Evolutionary conservation across 2,797 vertebrate species (phyloP), one percentile per base, ranked within the genome.

Genomic region (Mus caroli): DNA sequence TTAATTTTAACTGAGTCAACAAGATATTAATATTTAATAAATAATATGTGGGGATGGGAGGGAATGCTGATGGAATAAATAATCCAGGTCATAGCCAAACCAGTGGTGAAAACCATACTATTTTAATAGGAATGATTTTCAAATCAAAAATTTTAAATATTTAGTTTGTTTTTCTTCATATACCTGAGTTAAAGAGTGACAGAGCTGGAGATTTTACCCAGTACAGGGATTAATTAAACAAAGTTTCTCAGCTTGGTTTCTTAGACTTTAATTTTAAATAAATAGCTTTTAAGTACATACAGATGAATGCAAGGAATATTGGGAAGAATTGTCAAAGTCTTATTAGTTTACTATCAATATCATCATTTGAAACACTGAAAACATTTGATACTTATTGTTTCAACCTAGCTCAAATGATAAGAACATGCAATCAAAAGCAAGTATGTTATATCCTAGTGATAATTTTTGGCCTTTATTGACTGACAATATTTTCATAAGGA

Each of bases 211-310:
- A 80, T 80, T 58, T 58, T 17, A 26, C 13, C 19, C 22, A 37
- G 11, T 54, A 6, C 6, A 58, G n/a, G 14, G 24, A 40, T 58
- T 58, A 37, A 80, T 26, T 54, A 37, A 37, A 37, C 22, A 24
- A 58, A 26, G 12, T 40, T 37, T 80, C 31, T 26, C 78, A 46
- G 40, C 12, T 56, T 80, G 34, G 54, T 52, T 13, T 76, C 40
- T 24, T 7, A 78, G 26, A 46, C 3, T 87, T 96, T 37, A 46
- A 96, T 93, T 76, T 94, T 92, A 58, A 84, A 88, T 94, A 75
- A 88, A 88, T 87, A 69, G 31, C 86, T 76, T 92, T 58, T 62
- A 92, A 43, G 17, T 8, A 86, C 15, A 40, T 75, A 52, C 52
- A n/a, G n/a, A 24, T 94, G 80, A 12, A 60, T 62, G 69, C 69